These are phyloP conservation scores for Tetragonisca angustula DNA, from an alignment of 2,888 invertebrate genomes.

Conservation along the genomic window DNA sequence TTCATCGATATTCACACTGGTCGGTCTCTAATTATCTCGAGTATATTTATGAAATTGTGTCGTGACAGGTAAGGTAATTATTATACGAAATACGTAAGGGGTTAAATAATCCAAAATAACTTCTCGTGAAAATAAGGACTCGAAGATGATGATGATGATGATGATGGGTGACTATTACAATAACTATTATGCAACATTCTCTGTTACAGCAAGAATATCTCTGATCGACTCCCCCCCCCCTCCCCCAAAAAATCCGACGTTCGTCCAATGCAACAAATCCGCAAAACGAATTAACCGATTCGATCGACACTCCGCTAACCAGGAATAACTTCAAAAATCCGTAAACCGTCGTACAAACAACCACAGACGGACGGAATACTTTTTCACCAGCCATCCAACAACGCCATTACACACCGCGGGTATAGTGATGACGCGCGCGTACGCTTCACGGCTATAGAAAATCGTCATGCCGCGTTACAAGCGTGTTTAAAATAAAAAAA, in stretches of 20 bases:
- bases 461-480: constrained; percentile 25
- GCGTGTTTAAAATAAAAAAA: constrained; percentile 17
- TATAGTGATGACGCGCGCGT: not conserved
- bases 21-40: not conserved
- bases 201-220: not conserved
- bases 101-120: too few species aligned
- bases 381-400: constrained; percentile 6
- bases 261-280: constrained; percentile 1
- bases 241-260: not conserved
- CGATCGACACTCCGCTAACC: constrained; percentile 16
- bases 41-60: not conserved
- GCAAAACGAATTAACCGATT: constrained; percentile 11
- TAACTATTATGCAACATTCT: not conserved
- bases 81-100: too few species aligned
- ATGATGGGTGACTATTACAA: too few species aligned
- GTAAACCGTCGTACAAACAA: not conserved
- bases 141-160: not conserved
- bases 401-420: not conserved
- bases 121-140: not conserved
- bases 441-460: not conserved
- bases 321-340: constrained; percentile 4
- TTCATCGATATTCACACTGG: not conserved
- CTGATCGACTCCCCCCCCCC: not conserved
- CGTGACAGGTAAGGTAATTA: too few species aligned
- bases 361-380: not conserved